Evolutionary conservation across 1,140 invertebrate genomes (phyloP), one percentile per base, ranked within the genome.

Genomic region (Magallana gigas): DNA sequence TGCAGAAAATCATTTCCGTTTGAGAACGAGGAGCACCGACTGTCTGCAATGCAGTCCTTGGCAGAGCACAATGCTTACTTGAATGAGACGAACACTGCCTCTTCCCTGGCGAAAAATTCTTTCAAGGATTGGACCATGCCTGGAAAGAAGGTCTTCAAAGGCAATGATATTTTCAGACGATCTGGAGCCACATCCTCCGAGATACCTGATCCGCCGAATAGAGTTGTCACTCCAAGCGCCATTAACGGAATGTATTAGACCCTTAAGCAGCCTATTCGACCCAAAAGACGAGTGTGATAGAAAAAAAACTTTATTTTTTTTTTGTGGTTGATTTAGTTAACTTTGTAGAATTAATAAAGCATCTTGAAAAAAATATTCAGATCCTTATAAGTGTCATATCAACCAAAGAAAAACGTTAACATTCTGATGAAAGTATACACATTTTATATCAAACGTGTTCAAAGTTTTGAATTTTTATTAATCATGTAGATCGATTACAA

Each of bases 51-150:
- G 68, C 23, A 76, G 12, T 76, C 68, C 1, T 76, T 76, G 23
- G 23, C 68, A 12, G 68, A 76, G 36, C 68, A 76, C 68, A 76
- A 76, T 76, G 68, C 68, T 29, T 29, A 76, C 36, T 36, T 76
- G 23, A 29, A 11, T 12, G 36, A 76, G 23, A 29, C 8, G 8
- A 29, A 76, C 23, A 76, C 18, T 9, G 8, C 68, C 23, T 29
- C 23, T 18, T 29, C 8, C 18, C 8, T 12, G 9, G 68, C 36
- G 36, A 48, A 76, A 76, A 16, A 18, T 76, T 8, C 68, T 29
- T 76, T 76, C 68, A 76, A 29, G 23, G 14, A 23, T 11, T 76
- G 68, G 68, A 11, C 18, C 8, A 76, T 76, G 68, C 9, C 68
- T 12, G 18, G 68, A 29, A 76, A 76, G 14, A 76, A 76, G 12